These are phyloP conservation scores for Rhamnusium bicolor DNA, from an alignment of 2,888 invertebrate genomes.

Conservation along the genomic window DNA sequence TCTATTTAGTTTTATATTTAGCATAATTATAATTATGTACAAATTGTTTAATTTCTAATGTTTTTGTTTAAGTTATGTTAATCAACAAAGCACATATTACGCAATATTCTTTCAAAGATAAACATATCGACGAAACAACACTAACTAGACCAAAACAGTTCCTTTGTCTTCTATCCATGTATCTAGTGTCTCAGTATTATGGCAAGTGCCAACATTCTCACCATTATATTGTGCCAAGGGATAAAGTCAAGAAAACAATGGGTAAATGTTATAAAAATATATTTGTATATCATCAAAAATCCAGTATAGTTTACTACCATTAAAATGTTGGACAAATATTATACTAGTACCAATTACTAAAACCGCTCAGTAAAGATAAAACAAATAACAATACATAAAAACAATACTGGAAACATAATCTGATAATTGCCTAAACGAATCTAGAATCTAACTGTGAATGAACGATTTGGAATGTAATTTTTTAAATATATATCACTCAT, in stretches of 20 bases:
- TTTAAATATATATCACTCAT: conserved; percentile 24
- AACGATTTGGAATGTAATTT: conserved; percentile 33
- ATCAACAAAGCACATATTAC: conserved; percentile 6
- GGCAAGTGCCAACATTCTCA: conserved; percentile 54
- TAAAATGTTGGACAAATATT: conserved; percentile 35
- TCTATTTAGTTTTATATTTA: conserved; percentile 21
- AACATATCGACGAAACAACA: background rate
- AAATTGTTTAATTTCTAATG: background rate
- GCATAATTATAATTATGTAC: conserved; percentile 15
- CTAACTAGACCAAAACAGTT: conserved; percentile 3
- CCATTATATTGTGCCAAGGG: conserved; percentile 43
- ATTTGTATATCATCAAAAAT: conserved; percentile 53
- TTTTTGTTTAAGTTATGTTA: conserved; percentile 8
- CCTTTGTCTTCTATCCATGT: conserved; percentile 7
- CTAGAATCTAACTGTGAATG: conserved; percentile 22
- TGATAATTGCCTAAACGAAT: background rate
- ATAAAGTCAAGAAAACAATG: conserved; percentile 50
- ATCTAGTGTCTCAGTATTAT: conserved; percentile 37
- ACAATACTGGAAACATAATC: conserved; percentile 1
- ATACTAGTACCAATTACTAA: conserved; percentile 29
- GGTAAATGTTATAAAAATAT: conserved; percentile 57
- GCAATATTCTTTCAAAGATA: background rate
- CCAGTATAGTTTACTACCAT: conserved; percentile 34
- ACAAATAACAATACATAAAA: conserved; percentile 19
- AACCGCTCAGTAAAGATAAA: conserved; percentile 18